phyloP scores from a whole-genome alignment of 2,113 vertebrate species.

The Melanostigma gelatinosum region DNA sequence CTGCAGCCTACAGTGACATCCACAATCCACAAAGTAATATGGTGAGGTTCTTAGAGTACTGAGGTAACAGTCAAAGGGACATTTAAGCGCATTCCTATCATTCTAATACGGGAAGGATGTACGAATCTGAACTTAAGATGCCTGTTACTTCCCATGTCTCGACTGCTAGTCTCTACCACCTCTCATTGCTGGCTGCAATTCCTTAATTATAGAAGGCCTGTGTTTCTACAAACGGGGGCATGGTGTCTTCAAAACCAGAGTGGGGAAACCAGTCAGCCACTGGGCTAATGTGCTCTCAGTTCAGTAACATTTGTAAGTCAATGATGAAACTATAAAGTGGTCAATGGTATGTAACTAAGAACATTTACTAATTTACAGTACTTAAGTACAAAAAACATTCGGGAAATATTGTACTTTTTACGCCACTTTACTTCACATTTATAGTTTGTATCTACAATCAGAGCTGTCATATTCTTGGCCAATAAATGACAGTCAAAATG shows the following conservation, averaged over 20 bases:
- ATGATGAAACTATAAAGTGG: neutral
- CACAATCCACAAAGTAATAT: conserved; percentile 7
- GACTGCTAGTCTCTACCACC: conserved; percentile 13
- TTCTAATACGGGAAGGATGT: conserved; percentile 26
- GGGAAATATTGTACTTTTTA: neutral
- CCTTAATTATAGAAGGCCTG: conserved; percentile 24
- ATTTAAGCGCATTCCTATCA: conserved; percentile 21
- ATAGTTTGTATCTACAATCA: neutral
- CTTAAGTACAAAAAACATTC: neutral
- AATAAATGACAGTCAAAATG: neutral
- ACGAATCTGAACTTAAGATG: conserved; percentile 32
- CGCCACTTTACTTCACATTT: too few species aligned
- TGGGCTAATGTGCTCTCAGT: neutral
- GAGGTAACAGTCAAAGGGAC: neutral
- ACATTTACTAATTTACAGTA: neutral
- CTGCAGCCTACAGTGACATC: neutral
- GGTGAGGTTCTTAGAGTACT: neutral
- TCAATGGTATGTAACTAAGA: neutral
- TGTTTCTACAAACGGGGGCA: neutral
- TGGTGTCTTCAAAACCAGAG: neutral
- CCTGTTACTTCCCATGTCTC: conserved; percentile 25
- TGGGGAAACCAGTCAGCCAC: neutral
- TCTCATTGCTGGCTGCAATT: conserved; percentile 5
- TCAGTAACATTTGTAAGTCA: neutral
- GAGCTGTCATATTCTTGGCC: neutral